These are phyloP conservation scores for Prolemur simus DNA, from an alignment of 2,113 vertebrate genomes.

Conservation along the genomic window DNA sequence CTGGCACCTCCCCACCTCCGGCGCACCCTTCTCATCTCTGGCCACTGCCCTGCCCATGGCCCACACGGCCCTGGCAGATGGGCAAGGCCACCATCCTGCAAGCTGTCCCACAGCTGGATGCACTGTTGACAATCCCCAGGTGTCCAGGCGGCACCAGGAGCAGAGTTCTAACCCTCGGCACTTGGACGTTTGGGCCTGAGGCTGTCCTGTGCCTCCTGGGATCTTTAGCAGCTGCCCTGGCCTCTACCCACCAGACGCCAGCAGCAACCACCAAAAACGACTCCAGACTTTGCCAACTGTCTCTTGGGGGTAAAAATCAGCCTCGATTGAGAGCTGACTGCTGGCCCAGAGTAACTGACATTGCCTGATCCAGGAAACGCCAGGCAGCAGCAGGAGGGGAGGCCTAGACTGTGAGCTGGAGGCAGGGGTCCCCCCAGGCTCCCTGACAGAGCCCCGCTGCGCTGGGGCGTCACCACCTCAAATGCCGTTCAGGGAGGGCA, in stretches of 20 bases:
- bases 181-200: fast-evolving
- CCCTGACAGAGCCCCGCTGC: too few relatives aligned
- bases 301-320: neutral
- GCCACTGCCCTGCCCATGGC: fast-evolving
- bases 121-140: neutral
- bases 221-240: neutral
- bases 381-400: fast-evolving
- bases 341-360: neutral
- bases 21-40: neutral
- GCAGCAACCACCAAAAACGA: neutral
- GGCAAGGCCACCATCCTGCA: neutral
- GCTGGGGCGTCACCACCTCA: fast-evolving
- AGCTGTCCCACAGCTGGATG: neutral
- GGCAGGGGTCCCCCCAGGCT: neutral
- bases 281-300: neutral
- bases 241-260: neutral
- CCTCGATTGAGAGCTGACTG: neutral
- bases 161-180: neutral
- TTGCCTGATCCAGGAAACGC: neutral
- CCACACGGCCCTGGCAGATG: neutral
- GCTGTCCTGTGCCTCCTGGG: fast-evolving
- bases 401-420: fast-evolving
- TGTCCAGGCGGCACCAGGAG: neutral
- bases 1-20: fast-evolving
- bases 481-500: neutral